Percentiles rank a stretch among this genome's conserved stretches.
Conservation (phyloP, 2,113 vertebrate species). For the Brienomyrus longianalis region DNA sequence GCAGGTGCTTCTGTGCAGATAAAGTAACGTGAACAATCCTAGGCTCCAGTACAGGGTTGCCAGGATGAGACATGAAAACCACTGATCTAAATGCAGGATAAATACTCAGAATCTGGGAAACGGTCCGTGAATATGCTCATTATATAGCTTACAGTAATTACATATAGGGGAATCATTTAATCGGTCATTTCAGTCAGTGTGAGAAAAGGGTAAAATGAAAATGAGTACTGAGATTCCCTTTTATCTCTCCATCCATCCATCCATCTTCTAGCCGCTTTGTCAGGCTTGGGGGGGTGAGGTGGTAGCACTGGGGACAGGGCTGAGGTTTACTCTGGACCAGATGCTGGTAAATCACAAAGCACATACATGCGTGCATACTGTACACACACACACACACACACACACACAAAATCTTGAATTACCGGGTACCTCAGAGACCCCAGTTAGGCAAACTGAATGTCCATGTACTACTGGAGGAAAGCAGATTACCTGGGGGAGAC, state of each 20-base stretch:
- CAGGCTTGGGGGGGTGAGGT: neutral
- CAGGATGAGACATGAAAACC: neutral
- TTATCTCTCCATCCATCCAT: neutral
- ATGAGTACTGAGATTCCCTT: neutral
- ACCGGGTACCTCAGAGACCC: neutral
- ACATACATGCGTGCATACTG: neutral
- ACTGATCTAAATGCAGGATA: neutral
- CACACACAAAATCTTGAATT: neutral
- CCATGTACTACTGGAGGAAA: neutral
- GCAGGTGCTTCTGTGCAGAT: neutral
- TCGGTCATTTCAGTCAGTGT: neutral
- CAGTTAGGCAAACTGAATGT: neutral
- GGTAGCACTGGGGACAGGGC: neutral
- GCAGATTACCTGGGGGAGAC: neutral
- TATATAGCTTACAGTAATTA: neutral
- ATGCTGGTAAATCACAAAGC: neutral
- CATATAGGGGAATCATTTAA: neutral
- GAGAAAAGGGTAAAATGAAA: neutral
- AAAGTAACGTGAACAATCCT: neutral
- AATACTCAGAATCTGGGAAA: neutral
- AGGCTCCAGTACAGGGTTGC: neutral
- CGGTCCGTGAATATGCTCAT: neutral
- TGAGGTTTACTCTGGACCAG: neutral
- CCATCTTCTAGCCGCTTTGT: neutral
- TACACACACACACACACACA: neutral